A percentile compares a stretch with the other conserved stretches of the same genome.
Evolutionary conservation across 2,888 invertebrate species (phyloP).

Genomic region (Ormyrus thymus): DNA sequence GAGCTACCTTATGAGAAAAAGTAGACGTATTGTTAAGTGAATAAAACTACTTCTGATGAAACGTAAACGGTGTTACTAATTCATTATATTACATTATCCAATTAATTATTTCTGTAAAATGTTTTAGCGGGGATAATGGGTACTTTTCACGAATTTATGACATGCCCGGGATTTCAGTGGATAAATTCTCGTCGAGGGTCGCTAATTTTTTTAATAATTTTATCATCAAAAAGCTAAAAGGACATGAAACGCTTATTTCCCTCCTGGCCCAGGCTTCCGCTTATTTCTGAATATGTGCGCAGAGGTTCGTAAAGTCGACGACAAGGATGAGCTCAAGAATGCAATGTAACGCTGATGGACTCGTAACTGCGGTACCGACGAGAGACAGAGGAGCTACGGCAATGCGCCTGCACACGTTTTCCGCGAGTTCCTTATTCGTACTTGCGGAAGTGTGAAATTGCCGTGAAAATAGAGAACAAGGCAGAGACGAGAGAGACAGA

Average conservation of each 20-base stretch:
- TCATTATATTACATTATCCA: too few relatives aligned
- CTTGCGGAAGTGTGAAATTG: conserved; percentile 53
- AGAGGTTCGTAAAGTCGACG: background rate
- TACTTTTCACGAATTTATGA: too few relatives aligned
- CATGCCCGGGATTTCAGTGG: too few relatives aligned
- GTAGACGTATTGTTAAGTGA: too few relatives aligned
- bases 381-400: background rate
- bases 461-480: conserved; percentile 50
- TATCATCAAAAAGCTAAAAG: too few relatives aligned
- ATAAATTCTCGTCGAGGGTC: too few relatives aligned
- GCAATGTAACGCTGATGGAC: conserved; percentile 41
- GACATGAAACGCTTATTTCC: background rate
- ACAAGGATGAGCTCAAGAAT: background rate
- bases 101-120: too few relatives aligned
- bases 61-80: too few relatives aligned
- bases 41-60: too few relatives aligned
- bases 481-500: background rate
- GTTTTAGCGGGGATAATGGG: too few relatives aligned
- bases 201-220: too few relatives aligned
- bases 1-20: too few relatives aligned
- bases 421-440: conserved; percentile 47
- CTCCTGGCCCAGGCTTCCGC: background rate
- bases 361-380: conserved; percentile 30
- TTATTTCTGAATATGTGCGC: background rate
- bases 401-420: conserved; percentile 22